Percentiles rank a stretch among this genome's conserved stretches.
Evolutionary conservation across 2,113 vertebrate genomes (phyloP).

Genomic region (Chloropsis hardwickii): DNA sequence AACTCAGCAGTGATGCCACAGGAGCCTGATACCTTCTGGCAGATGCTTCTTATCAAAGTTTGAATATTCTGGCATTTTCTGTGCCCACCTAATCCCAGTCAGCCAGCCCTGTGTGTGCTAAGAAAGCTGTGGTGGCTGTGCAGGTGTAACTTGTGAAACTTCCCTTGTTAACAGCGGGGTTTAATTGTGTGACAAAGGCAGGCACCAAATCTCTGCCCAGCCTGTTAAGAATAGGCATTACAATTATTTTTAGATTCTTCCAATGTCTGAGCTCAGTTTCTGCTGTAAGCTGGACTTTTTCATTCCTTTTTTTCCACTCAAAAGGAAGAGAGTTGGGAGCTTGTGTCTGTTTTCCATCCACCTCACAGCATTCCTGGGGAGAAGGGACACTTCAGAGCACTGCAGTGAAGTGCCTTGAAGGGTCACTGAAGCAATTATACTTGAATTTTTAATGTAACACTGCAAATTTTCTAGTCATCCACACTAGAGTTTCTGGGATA

Average conservation of each 20-base stretch:
- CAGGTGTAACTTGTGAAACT: not conserved
- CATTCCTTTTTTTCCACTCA: not conserved
- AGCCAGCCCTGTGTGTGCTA: not conserved
- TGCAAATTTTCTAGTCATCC: not conserved
- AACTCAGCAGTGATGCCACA: not conserved
- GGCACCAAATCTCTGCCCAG: not conserved
- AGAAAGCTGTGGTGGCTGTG: not conserved
- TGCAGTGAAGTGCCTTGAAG: not conserved
- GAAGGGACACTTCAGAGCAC: not conserved
- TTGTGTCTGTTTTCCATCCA: not conserved
- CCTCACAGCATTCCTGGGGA: not conserved
- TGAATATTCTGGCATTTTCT: not conserved
- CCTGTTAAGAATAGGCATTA: not conserved
- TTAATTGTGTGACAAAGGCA: not conserved
- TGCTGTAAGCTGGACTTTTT: not conserved
- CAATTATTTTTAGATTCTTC: not conserved
- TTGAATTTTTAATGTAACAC: not conserved
- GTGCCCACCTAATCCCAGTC: not conserved
- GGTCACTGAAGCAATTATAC: not conserved
- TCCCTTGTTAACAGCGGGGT: not conserved
- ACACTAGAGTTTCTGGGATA: not conserved
- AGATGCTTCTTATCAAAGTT: not conserved
- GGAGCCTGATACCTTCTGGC: not conserved
- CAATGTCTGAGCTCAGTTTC: not conserved
- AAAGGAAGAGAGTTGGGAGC: not conserved